Conservation (phyloP, 2,888 invertebrate genomes). For the Drosophila suboccidentalis region DNA sequence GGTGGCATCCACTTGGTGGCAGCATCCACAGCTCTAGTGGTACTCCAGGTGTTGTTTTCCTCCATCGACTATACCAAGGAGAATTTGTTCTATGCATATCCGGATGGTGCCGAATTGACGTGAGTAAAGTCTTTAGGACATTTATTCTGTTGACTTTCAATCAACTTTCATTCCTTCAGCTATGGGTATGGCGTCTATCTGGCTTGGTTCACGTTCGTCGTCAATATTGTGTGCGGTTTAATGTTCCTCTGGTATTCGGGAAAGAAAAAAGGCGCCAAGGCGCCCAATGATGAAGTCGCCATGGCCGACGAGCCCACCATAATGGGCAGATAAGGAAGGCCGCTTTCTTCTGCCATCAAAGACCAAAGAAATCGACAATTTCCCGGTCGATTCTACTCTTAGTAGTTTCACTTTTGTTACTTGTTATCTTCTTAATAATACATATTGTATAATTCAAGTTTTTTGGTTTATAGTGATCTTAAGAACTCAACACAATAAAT, state of each 20-base stretch:
- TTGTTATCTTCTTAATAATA: constrained; percentile 71
- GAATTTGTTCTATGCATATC: constrained; percentile 89
- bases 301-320: constrained; percentile 95
- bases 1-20: constrained; percentile 94
- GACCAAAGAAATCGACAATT: constrained; percentile 62
- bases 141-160: too few relatives aligned
- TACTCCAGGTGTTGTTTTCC: constrained; percentile 92
- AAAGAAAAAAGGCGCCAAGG: constrained; percentile 94
- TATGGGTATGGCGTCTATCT: constrained; percentile 91
- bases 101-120: constrained; percentile 88
- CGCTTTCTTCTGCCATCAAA: constrained; percentile 44
- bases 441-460: constrained; percentile 39
- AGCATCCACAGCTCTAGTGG: constrained; percentile 92
- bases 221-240: constrained; percentile 89
- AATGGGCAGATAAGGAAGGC: constrained; percentile 87
- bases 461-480: constrained; percentile 41
- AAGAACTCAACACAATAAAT: constrained; percentile 57
- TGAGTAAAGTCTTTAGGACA: constrained; percentile 82
- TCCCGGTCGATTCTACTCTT: constrained; percentile 40
- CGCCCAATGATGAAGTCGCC: constrained; percentile 92
- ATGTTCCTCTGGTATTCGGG: constrained; percentile 93
- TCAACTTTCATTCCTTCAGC: constrained; percentile 67
- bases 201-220: constrained; percentile 92
- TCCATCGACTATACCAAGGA: constrained; percentile 90
- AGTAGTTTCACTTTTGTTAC: constrained; percentile 63